These are phyloP conservation scores for Tiliacea aurago DNA, from an alignment of 2,888 invertebrate species.

Conservation along the genomic window DNA sequence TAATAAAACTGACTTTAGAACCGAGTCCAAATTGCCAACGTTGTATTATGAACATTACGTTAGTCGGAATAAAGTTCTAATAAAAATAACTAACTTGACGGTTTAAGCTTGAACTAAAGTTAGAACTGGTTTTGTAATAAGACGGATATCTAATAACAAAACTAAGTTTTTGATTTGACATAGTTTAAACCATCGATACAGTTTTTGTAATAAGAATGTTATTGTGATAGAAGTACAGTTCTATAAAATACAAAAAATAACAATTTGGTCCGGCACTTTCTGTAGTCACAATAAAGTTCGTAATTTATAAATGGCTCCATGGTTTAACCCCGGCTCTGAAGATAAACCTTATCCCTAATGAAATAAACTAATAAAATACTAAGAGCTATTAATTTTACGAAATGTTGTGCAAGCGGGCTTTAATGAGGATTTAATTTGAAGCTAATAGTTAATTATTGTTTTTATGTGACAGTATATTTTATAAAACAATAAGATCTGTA, in stretches of 20 bases:
- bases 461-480: neutral
- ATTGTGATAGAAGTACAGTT: neutral
- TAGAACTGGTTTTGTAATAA: neutral
- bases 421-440: constrained; percentile 9
- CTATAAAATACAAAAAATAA: neutral
- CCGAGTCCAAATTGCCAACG: neutral
- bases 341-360: neutral
- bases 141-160: neutral
- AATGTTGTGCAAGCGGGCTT: neutral
- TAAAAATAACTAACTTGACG: neutral
- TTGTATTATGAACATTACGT: too few species aligned
- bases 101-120: neutral
- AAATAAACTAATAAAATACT: neutral
- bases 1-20: neutral
- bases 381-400: neutral
- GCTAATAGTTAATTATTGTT: neutral
- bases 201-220: neutral
- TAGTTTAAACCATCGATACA: neutral
- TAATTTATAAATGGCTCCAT: neutral
- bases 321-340: neutral
- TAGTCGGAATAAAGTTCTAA: too few species aligned
- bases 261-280: neutral
- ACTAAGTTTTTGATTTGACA: neutral
- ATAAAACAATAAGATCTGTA: neutral
- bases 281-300: neutral